Base-by-base conservation (phyloP, 2,113 vertebrate species). In the Ammodytes marinus region DNA sequence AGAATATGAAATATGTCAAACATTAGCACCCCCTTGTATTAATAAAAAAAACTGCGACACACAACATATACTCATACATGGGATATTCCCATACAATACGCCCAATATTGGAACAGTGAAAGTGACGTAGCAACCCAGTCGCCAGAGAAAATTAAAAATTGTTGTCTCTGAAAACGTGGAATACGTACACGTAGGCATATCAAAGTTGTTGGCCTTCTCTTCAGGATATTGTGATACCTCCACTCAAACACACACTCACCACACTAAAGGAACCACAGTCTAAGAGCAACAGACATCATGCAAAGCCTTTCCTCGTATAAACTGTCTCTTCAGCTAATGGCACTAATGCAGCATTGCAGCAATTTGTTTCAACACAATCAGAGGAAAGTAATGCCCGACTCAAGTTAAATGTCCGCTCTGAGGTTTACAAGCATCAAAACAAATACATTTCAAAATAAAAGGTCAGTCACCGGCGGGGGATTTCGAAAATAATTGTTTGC, bases 331-430 rank as follows among this genome's bases (percentile, higher is more conserved):
- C 42, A 45, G 52, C 40, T 27, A 55, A 39, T 35, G 49, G 55
- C n/a, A 50, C 19, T 10, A 58, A 70, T 67, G 53, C 47, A 59
- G 74, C 60, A 79, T 19, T 46, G n/a, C 6, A 37, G 66, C 35
- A 60, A 55, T 63, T 67, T 72, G 65, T 74, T 55, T 46, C 53
- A 49, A 13, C 74, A 46, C 27, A 58, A 13, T 73, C 45, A 68
- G 59, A 74, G 42, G 15, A 42, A 13, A 71, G 55, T 9, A 17
- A 46, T 4, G 12, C 49, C 35, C 19, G 57, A 65, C 19, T 45
- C 53, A n/a, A 68, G 47, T 69, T 77, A 77, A 61, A 59, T 64
- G 10, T 65, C 67, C 64, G 39, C 54, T 53, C 55, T 58, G n/a
- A 65, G 47, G 43, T 59, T 67, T 57, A 69, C 55, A 46, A 53